Base-by-base conservation (phyloP, 2,888 invertebrate genomes). In the Limnephilus lunatus region DNA sequence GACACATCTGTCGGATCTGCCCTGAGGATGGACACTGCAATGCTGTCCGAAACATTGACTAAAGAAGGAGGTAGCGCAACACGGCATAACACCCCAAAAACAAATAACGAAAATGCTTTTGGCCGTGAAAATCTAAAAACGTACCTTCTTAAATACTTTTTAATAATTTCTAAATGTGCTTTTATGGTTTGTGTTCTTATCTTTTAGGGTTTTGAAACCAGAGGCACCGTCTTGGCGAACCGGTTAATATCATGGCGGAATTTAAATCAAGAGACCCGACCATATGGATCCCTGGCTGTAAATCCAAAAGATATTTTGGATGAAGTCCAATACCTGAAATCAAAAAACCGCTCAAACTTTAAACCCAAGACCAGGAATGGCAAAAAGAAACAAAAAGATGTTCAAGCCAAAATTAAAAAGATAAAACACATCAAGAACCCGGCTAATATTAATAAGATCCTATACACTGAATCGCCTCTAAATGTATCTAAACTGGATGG, bases 241-340 rank as follows among this genome's bases (percentile, higher is more conserved):
- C 97, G 98, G 91, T 96, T 98, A 94, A 97, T 97, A 85, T 97
- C 99, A 48, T 99, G 98, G 98, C 97, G 97, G 94, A 98, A 99
- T 95, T 97, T 99, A 90, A 95, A 98, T 92, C 97, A 98, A 94
- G 97, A 98, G 94, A 97, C 97, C 1, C 96, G 97, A 94, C 97
- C 97, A 91, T 97, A 97, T 90, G 97, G 97, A 90, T 96, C 96
- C 81, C 96, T 98, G 31, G 97, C 97, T 31, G 97, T 97, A 87
- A 97, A 98, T 95, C 98, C 98, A 48, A 96, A 97, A 95, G 97
- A 97, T 94, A 96, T 97, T 94, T 95, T 96, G 94, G 96, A 96
- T 93, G 96, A 96, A 94, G 95, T 95, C 89, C 95, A 96, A 32
- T 96, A 96, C 95, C 96, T 96, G 94, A 95, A 94, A 93, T 95